Percentiles rank a stretch among this genome's conserved stretches.
phyloP scores from a whole-genome alignment of 1,140 invertebrate species.

The Frieseomelitta varia region DNA sequence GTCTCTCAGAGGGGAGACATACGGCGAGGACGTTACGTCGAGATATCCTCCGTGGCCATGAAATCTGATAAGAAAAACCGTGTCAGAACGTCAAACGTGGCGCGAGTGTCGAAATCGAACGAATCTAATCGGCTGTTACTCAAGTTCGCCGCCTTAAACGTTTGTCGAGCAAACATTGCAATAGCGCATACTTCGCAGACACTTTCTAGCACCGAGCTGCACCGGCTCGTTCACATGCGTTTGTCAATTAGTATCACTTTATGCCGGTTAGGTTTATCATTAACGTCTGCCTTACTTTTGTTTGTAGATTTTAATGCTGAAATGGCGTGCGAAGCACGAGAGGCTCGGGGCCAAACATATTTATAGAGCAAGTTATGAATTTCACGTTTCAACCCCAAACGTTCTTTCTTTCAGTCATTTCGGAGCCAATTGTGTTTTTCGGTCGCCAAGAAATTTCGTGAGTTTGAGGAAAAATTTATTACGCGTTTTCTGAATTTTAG shows the following conservation, averaged over 20 bases:
- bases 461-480: not conserved
- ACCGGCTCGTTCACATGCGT: too few species aligned
- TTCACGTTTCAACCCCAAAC: not conserved
- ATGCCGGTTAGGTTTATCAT: not conserved
- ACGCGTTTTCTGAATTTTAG: too few species aligned
- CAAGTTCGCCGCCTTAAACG: not conserved
- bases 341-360: too few species aligned
- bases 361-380: not conserved
- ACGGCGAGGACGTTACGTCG: constrained; percentile 86
- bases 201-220: not conserved
- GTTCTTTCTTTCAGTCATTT: not conserved
- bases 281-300: not conserved
- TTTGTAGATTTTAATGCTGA: not conserved
- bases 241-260: not conserved
- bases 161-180: not conserved
- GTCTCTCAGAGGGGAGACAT: constrained; percentile 84
- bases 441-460: not conserved
- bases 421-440: not conserved
- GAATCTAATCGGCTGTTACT: not conserved
- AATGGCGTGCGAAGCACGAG: too few species aligned
- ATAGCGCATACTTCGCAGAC: not conserved
- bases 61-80: constrained; percentile 74
- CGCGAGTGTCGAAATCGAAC: not conserved
- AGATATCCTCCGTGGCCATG: constrained; percentile 87
- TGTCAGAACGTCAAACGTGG: not conserved